A percentile compares a stretch with the other conserved stretches of the same genome.
Conservation (phyloP, 2,797 vertebrate genomes). For the Xenentodon cancila region DNA sequence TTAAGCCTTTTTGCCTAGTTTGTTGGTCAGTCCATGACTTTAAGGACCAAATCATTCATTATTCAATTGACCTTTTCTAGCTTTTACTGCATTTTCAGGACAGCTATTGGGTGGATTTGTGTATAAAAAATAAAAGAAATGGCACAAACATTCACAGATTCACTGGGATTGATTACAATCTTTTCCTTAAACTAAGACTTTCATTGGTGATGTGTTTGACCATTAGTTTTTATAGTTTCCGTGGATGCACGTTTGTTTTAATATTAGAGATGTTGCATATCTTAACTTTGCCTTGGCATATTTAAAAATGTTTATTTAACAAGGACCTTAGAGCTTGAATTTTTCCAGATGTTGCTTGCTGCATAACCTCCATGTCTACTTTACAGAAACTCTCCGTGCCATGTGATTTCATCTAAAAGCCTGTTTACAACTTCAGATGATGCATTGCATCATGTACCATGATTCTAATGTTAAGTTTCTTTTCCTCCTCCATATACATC, state of each 20-base stretch:
- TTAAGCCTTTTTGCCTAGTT: not conserved
- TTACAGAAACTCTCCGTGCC: slow-evolving; percentile 24
- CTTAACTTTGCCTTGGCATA: not conserved
- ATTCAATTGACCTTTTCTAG: not conserved
- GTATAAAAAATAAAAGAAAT: not conserved
- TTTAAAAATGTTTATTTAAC: not conserved
- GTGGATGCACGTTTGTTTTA: not conserved
- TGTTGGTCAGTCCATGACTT: not conserved
- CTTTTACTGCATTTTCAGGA: too few relatives aligned
- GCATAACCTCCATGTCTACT: slow-evolving; percentile 15
- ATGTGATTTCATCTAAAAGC: slow-evolving; percentile 38
- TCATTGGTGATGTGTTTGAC: too few relatives aligned
- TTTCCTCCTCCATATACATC: slow-evolving; percentile 53
- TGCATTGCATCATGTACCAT: slow-evolving; percentile 65
- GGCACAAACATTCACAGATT: not conserved
- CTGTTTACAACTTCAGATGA: slow-evolving; percentile 61
- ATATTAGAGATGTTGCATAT: too few relatives aligned
- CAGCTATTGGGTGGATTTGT: not conserved
- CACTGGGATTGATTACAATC: too few relatives aligned
- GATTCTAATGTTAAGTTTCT: slow-evolving; percentile 50
- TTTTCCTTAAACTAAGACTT: too few relatives aligned
- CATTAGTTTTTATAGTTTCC: not conserved
- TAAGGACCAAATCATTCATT: not conserved
- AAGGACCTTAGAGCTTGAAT: not conserved
- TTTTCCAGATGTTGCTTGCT: slow-evolving; percentile 13